phyloP scores from a whole-genome alignment of 2,113 vertebrate species.

The Eira barbara region DNA sequence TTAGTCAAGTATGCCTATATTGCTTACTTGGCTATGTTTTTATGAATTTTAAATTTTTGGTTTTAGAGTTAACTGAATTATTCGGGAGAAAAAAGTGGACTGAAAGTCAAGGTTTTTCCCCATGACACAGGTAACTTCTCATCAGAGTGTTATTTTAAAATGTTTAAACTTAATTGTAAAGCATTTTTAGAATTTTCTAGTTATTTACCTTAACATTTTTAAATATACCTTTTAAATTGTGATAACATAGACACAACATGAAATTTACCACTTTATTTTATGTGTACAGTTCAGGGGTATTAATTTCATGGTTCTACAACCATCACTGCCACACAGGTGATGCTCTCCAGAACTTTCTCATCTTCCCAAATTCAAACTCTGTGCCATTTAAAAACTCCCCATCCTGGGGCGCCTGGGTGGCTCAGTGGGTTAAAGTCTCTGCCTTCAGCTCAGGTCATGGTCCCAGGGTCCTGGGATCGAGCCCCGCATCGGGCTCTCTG shows the following conservation, averaged over 20 bases:
- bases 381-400: not conserved
- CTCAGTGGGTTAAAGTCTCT: no score
- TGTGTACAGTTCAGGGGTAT: fast-evolving
- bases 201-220: not conserved
- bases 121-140: not conserved
- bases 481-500: no score
- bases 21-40: not conserved
- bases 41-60: not conserved
- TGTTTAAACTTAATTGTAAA: not conserved
- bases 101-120: not conserved
- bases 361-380: not conserved
- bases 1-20: not conserved
- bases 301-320: not conserved
- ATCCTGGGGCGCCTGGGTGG: no score
- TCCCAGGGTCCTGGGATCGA: no score
- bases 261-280: not conserved
- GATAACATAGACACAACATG: not conserved
- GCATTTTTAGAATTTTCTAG: not conserved
- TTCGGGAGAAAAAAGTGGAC: not conserved
- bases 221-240: not conserved
- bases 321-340: not conserved
- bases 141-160: not conserved
- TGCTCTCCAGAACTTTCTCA: not conserved
- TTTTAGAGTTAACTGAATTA: not conserved
- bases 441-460: no score